Conservation (phyloP, 2,888 invertebrate species). For the Poecilobothrus nobilitatus region DNA sequence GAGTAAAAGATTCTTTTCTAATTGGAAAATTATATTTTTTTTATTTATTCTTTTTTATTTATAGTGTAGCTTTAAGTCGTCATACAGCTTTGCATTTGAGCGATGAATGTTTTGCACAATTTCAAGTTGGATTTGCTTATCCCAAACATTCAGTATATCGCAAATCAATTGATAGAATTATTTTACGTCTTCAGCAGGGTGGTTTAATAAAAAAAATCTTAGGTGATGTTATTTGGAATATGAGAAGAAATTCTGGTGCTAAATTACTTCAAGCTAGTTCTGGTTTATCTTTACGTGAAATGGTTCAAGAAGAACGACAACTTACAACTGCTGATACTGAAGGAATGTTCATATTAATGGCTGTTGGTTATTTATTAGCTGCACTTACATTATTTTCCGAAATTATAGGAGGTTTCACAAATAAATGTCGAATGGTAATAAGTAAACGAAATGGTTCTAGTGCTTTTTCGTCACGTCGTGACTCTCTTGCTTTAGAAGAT, state of each 20-base stretch:
- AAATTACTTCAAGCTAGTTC: conserved; percentile 54
- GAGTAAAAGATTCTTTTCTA: conserved; percentile 39
- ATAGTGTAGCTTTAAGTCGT: conserved; percentile 38
- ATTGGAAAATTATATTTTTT: background rate
- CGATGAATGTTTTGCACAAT: conserved; percentile 65
- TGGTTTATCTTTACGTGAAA: conserved; percentile 42
- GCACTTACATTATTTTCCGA: conserved; percentile 57
- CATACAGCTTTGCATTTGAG: conserved; percentile 62
- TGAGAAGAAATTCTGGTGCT: conserved; percentile 55
- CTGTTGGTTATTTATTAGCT: conserved; percentile 59
- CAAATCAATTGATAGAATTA: conserved; percentile 52
- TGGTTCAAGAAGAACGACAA: conserved; percentile 57
- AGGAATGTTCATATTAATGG: conserved; percentile 71
- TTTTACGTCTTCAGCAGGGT: conserved; percentile 55
- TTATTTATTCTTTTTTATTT: background rate
- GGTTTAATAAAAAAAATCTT: conserved; percentile 60
- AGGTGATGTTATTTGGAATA: conserved; percentile 63
- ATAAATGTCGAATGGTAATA: conserved; percentile 46
- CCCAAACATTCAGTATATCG: conserved; percentile 58
- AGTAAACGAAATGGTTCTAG: conserved; percentile 30
- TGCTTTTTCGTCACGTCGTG: conserved; percentile 31
- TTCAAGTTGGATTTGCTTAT: conserved; percentile 57
- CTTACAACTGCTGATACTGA: conserved; percentile 71
- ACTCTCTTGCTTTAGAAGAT: conserved; percentile 22
- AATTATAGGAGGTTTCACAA: conserved; percentile 61